Conservation (phyloP, 2,113 vertebrate species). For the Chamaetylas fuelleborni region DNA sequence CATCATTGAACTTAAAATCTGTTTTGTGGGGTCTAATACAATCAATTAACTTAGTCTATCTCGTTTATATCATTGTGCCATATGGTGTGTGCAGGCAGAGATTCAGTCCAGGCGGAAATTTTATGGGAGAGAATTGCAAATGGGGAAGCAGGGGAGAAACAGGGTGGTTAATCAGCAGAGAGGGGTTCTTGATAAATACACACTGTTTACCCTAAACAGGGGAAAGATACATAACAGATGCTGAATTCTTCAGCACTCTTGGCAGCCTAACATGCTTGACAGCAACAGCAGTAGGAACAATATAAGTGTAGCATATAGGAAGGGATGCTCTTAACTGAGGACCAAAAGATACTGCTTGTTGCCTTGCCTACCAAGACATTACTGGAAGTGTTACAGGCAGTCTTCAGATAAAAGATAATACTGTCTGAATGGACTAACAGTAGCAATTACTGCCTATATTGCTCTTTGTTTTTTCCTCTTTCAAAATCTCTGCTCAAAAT, state of each 20-base stretch:
- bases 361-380: constrained; percentile 13
- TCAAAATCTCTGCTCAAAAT: background rate
- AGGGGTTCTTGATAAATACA: background rate
- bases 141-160: background rate
- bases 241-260: constrained; percentile 3
- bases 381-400: background rate
- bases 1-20: constrained; percentile 62
- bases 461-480: constrained; percentile 10
- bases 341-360: background rate
- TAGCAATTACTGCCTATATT: background rate
- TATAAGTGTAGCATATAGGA: background rate
- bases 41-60: constrained; percentile 55
- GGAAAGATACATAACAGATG: background rate
- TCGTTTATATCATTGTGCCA: background rate
- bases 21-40: constrained; percentile 22
- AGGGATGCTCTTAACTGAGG: background rate
- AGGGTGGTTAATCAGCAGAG: background rate
- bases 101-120: background rate
- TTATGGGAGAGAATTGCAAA: background rate
- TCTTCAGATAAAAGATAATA: background rate
- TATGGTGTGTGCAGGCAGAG: constrained; percentile 8
- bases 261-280: background rate
- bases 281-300: background rate
- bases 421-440: background rate
- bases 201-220: constrained; percentile 33